Base-by-base conservation (phyloP, 2,113 vertebrate genomes). In the Malurus elegans region DNA sequence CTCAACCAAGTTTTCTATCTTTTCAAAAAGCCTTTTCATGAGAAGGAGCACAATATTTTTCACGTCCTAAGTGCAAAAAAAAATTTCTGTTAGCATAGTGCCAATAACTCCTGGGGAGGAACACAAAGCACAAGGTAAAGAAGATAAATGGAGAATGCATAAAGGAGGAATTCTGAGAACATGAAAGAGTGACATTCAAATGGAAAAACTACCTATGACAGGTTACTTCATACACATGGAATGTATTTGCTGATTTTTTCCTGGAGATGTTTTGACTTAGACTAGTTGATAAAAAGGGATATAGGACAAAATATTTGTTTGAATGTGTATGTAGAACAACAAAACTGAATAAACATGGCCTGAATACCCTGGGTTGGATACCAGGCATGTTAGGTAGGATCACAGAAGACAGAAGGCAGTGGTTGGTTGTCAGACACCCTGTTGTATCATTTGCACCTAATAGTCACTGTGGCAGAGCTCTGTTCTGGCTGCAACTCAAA, bases 341-440 rank as follows among this genome's bases (percentile, higher is more conserved):
- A 64, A 82, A 92, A 61, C 5, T 17, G 42, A 57, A 6, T 42
- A 48, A 71, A 2, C 0, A 3, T 54, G 47, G 6, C 31, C 38
- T 64, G 51, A 70, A 32, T 50, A 31, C n/a, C 32, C 18, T 29
- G 12, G 18, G 34, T 3, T 45, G 26, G 44, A 73, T 48, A 40
- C 10, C 8, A 14, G 2, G 2, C 15, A 7, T 0, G 0, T 79
- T 45, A 78, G 50, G 76, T 6, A 78, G 32, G 62, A 34, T 26
- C 32, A 87, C 57, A 84, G 51, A 87, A 53, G 57, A 29, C 9
- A 72, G 65, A 72, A 83, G n/a, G 9, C 10, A 32, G 23, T 0
- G 3, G 9, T 3, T 54, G 16, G 9, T 3, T 54, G 16, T 73
- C 65, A 75, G 72, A 40, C 4, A 57, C 9, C 4, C 53, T 38